Conservation (phyloP, 2,888 invertebrate genomes). For the Cacoxenus indagator region DNA sequence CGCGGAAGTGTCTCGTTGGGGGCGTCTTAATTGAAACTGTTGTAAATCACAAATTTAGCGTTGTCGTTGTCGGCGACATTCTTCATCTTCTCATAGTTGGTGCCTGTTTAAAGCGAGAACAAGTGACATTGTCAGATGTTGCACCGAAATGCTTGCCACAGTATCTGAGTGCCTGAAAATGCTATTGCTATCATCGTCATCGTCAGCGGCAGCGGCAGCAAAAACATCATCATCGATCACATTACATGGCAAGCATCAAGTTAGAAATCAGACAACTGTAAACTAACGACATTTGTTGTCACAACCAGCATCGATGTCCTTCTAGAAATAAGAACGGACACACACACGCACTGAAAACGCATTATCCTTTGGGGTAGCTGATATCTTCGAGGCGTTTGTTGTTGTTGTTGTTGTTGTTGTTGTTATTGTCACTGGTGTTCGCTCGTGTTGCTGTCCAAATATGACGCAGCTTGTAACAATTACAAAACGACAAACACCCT, state of each 20-base stretch:
- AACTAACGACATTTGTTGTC: slow-evolving; percentile 61
- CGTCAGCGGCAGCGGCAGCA: neutral
- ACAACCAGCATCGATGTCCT: slow-evolving; percentile 42
- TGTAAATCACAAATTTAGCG: slow-evolving; percentile 62
- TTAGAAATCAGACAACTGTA: slow-evolving; percentile 65
- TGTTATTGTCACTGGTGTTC: neutral
- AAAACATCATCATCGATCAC: slow-evolving; percentile 56
- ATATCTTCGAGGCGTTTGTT: slow-evolving; percentile 21
- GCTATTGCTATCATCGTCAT: no score
- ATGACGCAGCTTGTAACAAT: slow-evolving; percentile 63
- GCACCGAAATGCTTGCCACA: slow-evolving; percentile 19
- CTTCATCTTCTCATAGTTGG: neutral
- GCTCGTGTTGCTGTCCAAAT: slow-evolving; percentile 50
- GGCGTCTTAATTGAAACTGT: slow-evolving; percentile 55
- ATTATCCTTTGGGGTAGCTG: slow-evolving; percentile 43
- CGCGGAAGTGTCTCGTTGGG: no score
- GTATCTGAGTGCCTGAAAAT: no score
- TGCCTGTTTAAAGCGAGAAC: slow-evolving; percentile 6
- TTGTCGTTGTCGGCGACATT: slow-evolving; percentile 26
- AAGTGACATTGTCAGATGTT: slow-evolving; percentile 44
- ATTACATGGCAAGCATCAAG: slow-evolving; percentile 35
- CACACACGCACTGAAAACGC: neutral
- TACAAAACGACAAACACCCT: slow-evolving; percentile 56
- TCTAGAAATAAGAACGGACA: slow-evolving; percentile 44
- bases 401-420: neutral